A percentile compares a stretch with the other conserved stretches of the same genome.
Evolutionary conservation across 2,113 vertebrate species (phyloP).

Genomic region (Rhombomys opimus): DNA sequence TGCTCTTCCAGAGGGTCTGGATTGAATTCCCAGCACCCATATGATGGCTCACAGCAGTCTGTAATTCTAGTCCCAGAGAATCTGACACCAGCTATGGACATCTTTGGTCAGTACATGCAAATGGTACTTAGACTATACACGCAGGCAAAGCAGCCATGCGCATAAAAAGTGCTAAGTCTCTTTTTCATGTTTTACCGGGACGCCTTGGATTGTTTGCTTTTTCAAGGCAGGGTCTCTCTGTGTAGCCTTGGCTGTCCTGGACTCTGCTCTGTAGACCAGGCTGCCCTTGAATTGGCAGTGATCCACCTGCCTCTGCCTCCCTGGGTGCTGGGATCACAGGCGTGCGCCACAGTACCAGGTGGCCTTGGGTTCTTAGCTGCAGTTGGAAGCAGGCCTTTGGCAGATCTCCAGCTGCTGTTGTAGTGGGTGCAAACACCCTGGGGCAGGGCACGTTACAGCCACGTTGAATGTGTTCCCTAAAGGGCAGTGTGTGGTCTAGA

Average conservation of each 20-base stretch:
- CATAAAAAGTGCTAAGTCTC: not conserved
- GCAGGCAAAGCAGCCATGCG: not conserved
- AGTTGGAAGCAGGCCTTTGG: not conserved
- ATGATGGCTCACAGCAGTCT: not conserved
- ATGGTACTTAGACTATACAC: not conserved
- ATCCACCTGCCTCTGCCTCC: not conserved
- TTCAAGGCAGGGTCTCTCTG: not conserved
- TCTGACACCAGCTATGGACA: not conserved
- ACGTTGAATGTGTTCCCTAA: not conserved
- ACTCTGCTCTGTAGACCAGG: too few species aligned
- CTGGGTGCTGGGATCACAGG: not conserved
- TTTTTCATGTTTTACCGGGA: conserved; percentile 1
- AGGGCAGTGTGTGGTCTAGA: not conserved
- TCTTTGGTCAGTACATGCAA: not conserved
- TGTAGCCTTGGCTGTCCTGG: not conserved
- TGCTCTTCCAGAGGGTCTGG: not conserved
- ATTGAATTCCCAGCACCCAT: not conserved
- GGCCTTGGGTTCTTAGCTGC: conserved; percentile 12
- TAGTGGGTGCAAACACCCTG: not conserved
- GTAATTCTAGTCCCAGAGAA: not conserved
- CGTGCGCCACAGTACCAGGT: not conserved
- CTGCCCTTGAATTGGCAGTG: too few species aligned
- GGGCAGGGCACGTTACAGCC: not conserved
- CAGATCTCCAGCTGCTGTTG: not conserved
- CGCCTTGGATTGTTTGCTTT: not conserved